Evolutionary conservation across 2,888 invertebrate species (phyloP).

Genomic region (Oligia fasciuncula): DNA sequence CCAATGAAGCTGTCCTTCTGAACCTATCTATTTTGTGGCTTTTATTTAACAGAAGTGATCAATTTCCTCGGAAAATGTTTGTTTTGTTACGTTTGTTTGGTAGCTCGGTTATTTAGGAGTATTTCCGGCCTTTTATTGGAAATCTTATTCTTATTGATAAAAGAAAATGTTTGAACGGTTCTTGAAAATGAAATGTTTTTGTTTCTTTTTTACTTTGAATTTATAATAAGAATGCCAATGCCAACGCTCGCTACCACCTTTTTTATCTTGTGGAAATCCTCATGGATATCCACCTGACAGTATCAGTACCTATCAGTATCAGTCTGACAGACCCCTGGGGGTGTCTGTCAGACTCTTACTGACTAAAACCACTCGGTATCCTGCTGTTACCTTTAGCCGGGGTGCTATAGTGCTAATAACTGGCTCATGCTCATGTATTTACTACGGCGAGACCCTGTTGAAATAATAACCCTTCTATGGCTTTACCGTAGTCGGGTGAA

Average conservation of each 20-base stretch:
- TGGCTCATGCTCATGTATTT: not conserved
- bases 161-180: constrained; percentile 12
- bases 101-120: constrained; percentile 34
- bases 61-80: constrained; percentile 35
- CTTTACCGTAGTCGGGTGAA: not conserved
- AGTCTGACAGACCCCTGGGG: too few relatives aligned
- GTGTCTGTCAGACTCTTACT: too few relatives aligned
- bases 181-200: not conserved
- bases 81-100: constrained; percentile 26
- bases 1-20: not conserved
- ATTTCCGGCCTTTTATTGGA: constrained; percentile 16
- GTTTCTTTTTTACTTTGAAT: not conserved
- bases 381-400: too few relatives aligned
- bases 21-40: not conserved
- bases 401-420: too few relatives aligned
- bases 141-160: not conserved
- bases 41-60: constrained; percentile 32
- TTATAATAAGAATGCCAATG: too few relatives aligned
- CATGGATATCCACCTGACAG: too few relatives aligned
- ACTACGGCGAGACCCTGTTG: not conserved
- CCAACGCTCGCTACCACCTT: not conserved
- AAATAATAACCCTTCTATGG: not conserved
- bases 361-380: too few relatives aligned
- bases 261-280: too few relatives aligned
- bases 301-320: too few relatives aligned